A percentile compares a stretch with the other conserved stretches of the same genome.
These are phyloP conservation scores for Beris morrisii DNA, from an alignment of 2,888 invertebrate genomes.

Conservation along the genomic window DNA sequence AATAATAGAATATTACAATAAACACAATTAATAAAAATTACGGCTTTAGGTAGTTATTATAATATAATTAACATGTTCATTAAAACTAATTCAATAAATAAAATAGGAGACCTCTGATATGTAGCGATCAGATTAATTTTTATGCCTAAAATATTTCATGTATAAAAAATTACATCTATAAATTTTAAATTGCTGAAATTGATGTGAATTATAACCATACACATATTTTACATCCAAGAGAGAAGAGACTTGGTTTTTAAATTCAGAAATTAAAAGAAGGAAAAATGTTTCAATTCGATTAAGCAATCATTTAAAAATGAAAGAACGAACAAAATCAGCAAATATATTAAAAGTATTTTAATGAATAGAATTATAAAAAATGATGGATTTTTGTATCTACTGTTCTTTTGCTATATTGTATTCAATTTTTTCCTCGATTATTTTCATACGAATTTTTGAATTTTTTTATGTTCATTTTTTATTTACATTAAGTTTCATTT, in stretches of 20 bases:
- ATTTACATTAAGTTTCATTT: no score
- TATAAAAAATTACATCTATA: background rate
- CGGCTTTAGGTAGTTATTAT: constrained; percentile 29
- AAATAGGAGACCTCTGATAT: constrained; percentile 19
- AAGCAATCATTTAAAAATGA: constrained; percentile 18
- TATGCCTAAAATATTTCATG: constrained; percentile 17
- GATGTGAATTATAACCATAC: no score
- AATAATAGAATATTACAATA: constrained; percentile 14
- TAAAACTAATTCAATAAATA: constrained; percentile 9
- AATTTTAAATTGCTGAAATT: no score
- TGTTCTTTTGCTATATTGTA: no score
- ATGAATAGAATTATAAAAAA: no score
- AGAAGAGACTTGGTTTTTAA: constrained; percentile 35
- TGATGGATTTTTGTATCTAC: no score
- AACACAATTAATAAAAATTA: constrained; percentile 16
- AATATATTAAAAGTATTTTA: background rate
- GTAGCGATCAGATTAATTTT: constrained; percentile 21
- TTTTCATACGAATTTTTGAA: no score
- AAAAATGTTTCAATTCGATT: constrained; percentile 4
- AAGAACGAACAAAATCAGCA: constrained; percentile 1
- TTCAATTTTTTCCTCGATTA: no score
- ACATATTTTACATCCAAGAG: constrained; percentile 34
- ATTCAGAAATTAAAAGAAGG: constrained; percentile 1
- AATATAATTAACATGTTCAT: constrained; percentile 15
- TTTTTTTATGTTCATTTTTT: no score